Evolutionary conservation across 2,888 invertebrate species (phyloP).

Genomic region (Standfussiana lucernea): DNA sequence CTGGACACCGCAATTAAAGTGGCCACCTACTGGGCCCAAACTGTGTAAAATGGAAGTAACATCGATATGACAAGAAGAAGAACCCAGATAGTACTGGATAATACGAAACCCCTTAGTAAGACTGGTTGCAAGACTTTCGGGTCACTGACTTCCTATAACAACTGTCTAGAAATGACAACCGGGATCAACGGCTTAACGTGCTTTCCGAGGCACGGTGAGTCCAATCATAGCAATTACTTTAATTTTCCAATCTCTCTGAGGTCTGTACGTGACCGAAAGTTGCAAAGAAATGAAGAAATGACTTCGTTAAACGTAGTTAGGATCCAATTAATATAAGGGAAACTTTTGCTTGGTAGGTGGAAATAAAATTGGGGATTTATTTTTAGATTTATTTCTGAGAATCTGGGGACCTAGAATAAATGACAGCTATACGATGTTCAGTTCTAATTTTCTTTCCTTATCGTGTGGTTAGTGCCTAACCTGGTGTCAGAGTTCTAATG

Average conservation of each 20-base stretch:
- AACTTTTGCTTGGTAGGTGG: conserved; percentile 27
- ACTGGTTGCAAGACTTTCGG: neutral
- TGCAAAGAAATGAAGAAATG: conserved; percentile 47
- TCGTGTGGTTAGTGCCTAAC: too few species aligned
- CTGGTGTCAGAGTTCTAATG: too few species aligned
- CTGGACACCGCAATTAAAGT: too few species aligned
- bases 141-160: neutral
- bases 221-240: conserved; percentile 62
- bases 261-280: conserved; percentile 55
- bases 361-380: conserved; percentile 11
- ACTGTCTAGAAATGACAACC: neutral
- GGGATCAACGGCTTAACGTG: neutral
- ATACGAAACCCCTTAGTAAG: neutral
- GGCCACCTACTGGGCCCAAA: too few species aligned
- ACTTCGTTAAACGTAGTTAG: conserved; percentile 43
- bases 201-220: neutral
- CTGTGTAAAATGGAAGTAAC: too few species aligned
- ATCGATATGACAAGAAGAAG: too few species aligned
- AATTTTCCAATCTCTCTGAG: conserved; percentile 56
- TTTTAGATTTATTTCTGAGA: neutral
- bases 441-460: too few species aligned
- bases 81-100: neutral
- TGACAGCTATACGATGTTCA: neutral
- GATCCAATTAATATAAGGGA: conserved; percentile 40
- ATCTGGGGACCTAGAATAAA: neutral